Base-by-base conservation (phyloP, 1,140 invertebrate genomes). In the Danaus melanippus region DNA sequence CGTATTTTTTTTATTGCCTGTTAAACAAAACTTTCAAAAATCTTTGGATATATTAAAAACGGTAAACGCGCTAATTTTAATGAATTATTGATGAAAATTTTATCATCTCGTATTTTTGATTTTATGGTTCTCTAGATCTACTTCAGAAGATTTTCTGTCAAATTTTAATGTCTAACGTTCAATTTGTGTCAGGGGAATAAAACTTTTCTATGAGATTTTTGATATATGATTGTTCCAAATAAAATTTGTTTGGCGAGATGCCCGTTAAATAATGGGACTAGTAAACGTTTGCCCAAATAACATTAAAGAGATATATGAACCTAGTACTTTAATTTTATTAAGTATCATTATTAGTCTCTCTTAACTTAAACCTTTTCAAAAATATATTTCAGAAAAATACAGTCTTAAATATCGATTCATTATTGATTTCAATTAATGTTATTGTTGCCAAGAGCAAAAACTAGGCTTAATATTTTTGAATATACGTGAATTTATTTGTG, bases 31-130 rank as follows among this genome's bases (percentile, higher is more conserved):
- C 69, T 60, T 64, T 78, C 69, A 74, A 74, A 69, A 67, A 64
- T 68, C 53, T 45, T 60, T 65, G 58, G 69, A 72, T 74, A 64
- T 69, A 56, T 60, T 60, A 61, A 74, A 67, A 74, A 72, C 68
- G 68, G 66, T 74, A 60, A 70, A 75, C 66, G 73, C 59, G 73
- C 65, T 70, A 76, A 80, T 65, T 74, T 80, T 76, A 80, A 79
- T 85, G 71, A 85, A 85, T 82, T 83, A 81, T 75, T 71, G 76
- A 79, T 77, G 76, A 70, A 69, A 66, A 73, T 61, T 67, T 68
- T 57, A 50, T 66, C 62, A 67, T 71, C 58, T 71, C 71, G 66
- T 71, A 77, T 72, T 71, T 59, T 62, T 71, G 69, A 76, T 76
- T 76, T 80, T 78, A 79, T 80, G 62, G 65, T 54, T 64, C 69